phyloP scores from a whole-genome alignment of 2,797 vertebrate genomes.

The Leucoraja ocellata region DNA sequence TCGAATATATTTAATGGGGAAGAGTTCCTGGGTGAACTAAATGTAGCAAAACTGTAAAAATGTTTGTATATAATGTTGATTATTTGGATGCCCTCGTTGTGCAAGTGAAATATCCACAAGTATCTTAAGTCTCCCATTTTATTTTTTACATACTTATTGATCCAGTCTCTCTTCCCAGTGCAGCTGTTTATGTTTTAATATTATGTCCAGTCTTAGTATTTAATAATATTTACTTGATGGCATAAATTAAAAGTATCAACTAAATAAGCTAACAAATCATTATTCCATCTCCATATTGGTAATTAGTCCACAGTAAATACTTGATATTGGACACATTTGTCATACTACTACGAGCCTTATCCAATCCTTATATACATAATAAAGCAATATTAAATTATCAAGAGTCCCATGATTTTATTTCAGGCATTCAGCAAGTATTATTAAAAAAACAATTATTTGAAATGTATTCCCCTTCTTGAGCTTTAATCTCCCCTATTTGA shows the following conservation, averaged over 20 bases:
- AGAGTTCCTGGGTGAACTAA: not conserved
- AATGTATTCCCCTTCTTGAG: slow-evolving; percentile 25
- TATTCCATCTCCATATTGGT: not conserved
- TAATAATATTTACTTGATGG: not conserved
- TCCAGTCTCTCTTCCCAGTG: not conserved
- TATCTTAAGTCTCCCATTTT: not conserved
- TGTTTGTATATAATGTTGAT: not conserved
- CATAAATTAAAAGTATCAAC: not conserved
- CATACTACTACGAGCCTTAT: not conserved
- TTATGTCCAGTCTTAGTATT: not conserved
- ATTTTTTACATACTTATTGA: not conserved
- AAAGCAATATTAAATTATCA: slow-evolving; percentile 2
- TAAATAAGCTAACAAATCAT: not conserved
- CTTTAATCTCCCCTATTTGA: slow-evolving; percentile 6
- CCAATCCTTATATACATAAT: not conserved
- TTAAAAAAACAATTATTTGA: not conserved
- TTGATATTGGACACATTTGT: no score
- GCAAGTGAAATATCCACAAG: not conserved
- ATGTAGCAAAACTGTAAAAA: not conserved
- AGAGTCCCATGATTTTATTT: slow-evolving; percentile 1
- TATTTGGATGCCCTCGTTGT: not conserved
- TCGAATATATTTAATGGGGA: not conserved
- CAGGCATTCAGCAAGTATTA: slow-evolving; percentile 11
- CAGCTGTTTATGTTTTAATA: not conserved
- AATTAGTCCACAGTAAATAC: not conserved